phyloP scores from a whole-genome alignment of 1,140 invertebrate species.

The Rhysida immarginata region DNA sequence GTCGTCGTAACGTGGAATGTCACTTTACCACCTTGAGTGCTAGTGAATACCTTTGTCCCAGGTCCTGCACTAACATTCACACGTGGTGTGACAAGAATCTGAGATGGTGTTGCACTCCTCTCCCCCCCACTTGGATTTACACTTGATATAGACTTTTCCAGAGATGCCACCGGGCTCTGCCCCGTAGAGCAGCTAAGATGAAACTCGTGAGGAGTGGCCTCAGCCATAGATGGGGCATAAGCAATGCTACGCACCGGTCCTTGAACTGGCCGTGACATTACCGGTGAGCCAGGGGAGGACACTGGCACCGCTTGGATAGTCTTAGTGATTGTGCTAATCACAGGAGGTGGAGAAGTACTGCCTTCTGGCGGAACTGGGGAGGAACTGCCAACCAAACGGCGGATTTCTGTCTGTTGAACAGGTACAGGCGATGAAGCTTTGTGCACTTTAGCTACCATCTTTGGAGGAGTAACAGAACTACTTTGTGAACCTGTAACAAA shows the following conservation, averaged over 20 bases:
- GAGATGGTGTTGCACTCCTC: constrained; percentile 16
- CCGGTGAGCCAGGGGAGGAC: background rate
- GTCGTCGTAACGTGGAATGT: constrained; percentile 27
- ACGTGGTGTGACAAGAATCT: constrained; percentile 25
- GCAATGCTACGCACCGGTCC: constrained; percentile 7
- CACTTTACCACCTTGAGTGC: constrained; percentile 25
- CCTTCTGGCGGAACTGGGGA: background rate
- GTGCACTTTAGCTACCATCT: background rate
- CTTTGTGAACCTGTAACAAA: no score
- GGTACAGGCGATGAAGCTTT: background rate
- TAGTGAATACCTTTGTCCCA: constrained; percentile 26
- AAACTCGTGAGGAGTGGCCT: background rate
- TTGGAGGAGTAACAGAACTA: background rate
- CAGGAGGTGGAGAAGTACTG: background rate
- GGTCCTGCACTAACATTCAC: constrained; percentile 26
- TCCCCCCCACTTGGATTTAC: background rate
- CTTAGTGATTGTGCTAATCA: background rate
- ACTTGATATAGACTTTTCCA: background rate
- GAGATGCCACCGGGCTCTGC: background rate
- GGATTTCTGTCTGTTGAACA: background rate
- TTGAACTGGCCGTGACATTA: constrained; percentile 5
- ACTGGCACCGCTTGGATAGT: background rate
- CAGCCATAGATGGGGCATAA: background rate
- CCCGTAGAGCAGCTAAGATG: no score
- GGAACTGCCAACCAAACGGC: background rate